phyloP scores from a whole-genome alignment of 2,888 invertebrate genomes.

The Sialis fuliginosa region DNA sequence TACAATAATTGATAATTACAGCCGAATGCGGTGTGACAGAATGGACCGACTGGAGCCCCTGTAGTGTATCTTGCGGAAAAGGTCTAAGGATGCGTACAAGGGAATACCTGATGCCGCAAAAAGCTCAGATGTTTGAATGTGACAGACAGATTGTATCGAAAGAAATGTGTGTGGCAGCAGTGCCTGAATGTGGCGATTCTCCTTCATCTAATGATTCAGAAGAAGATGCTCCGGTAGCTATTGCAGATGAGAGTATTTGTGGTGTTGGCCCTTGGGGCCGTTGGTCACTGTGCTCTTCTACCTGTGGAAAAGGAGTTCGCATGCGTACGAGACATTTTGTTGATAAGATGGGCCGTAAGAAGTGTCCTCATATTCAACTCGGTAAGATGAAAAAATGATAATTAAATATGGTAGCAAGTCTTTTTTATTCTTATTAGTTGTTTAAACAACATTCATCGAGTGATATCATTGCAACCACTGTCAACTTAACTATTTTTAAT shows the following conservation, averaged over 20 bases:
- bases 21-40: slow-evolving; percentile 65
- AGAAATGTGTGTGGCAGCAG: slow-evolving; percentile 74
- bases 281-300: slow-evolving; percentile 77
- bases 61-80: slow-evolving; percentile 77
- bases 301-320: slow-evolving; percentile 63
- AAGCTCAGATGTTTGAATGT: slow-evolving; percentile 52
- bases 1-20: slow-evolving; percentile 19
- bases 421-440: background rate
- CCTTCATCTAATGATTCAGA: slow-evolving; percentile 14
- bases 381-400: slow-evolving; percentile 20
- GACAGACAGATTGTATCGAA: slow-evolving; percentile 62
- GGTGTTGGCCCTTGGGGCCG: slow-evolving; percentile 52
- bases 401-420: too few species aligned
- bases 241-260: slow-evolving; percentile 33
- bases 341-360: slow-evolving; percentile 59
- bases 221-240: slow-evolving; percentile 14
- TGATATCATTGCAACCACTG: too few species aligned
- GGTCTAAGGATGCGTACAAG: slow-evolving; percentile 67
- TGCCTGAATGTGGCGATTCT: slow-evolving; percentile 52
- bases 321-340: slow-evolving; percentile 58
- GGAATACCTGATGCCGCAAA: slow-evolving; percentile 47
- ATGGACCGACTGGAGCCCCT: slow-evolving; percentile 62
- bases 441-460: too few species aligned
- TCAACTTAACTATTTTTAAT: too few species aligned
- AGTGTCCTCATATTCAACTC: slow-evolving; percentile 56